Base-by-base conservation (phyloP, 1,140 invertebrate species). In the Brachionus manjavacas region DNA sequence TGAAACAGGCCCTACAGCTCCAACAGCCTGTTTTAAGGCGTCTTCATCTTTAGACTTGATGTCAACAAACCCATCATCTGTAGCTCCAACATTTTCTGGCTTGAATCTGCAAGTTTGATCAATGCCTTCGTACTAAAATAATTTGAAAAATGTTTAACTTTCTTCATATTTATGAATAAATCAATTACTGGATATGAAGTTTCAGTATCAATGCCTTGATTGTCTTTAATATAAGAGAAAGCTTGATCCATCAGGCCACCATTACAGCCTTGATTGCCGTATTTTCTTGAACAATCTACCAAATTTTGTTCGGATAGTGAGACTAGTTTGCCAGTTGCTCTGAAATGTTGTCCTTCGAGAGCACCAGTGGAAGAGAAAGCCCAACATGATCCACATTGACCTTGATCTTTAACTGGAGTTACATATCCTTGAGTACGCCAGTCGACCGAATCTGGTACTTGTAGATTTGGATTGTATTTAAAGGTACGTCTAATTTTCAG, bases 1-100 rank as follows among this genome's bases (percentile, higher is more conserved):
- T n/a, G 90, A 90, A 70, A 92, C 86, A 9, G 96, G 96, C n/a
- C 96, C 95, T 85, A 95, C 90, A 4, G 93, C 95, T 66, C 95
- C 95, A 84, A 97, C 91, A 35, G 89, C 90, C 81, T 76, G 72
- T 28, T 76, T 43, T 52, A 91, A 85, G 11, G 85, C 86, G 11
- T 68, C 78, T 79, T 89, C 88, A 81, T 85, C 81, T 23, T 85
- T 86, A 3, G 41, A 72, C 55, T 74, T 84, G 39, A 84, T 66
- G 39, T 84, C 83, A 8, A 76, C 46, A 43, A 84, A 84, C 11
- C 83, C 83, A 46, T n/a, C 28, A 20, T 72, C 66, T 25, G 66
- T 84, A 23, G 83, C 68, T 43, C 60, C 66, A 25, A 84, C 83
- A 46, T 72, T 55, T 74, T 52, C 41, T 74, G 60, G 66, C 14